Evolutionary conservation across 92 coral and sea anemone species (phyloP).

Genomic region (Porites cylindrica): DNA sequence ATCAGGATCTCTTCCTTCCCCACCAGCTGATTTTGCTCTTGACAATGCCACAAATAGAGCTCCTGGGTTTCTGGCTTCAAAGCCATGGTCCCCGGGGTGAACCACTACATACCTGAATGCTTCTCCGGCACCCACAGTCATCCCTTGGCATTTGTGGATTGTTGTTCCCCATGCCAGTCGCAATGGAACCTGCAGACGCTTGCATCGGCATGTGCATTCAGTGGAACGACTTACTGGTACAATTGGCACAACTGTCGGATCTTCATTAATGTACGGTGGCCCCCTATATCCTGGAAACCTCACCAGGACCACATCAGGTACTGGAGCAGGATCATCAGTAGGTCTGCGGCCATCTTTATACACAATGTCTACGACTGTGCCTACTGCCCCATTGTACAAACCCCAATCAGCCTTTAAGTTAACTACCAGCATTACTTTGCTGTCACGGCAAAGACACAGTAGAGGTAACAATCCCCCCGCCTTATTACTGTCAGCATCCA

Average conservation of each 20-base stretch:
- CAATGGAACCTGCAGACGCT: background rate
- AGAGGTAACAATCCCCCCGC: constrained; percentile 46
- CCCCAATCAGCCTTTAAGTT: constrained; percentile 58
- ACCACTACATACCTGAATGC: constrained; percentile 16
- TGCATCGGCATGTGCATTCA: background rate
- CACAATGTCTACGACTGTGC: constrained; percentile 41
- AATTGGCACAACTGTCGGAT: constrained; percentile 45
- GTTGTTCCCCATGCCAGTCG: background rate
- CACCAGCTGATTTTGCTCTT: no score
- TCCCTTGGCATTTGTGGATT: background rate
- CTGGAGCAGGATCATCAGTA: constrained; percentile 20
- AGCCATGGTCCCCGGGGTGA: constrained; percentile 44
- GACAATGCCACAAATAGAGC: constrained; percentile 51
- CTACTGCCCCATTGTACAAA: constrained; percentile 54
- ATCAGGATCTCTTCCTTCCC: no score
- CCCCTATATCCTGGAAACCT: constrained; percentile 47
- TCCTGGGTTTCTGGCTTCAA: constrained; percentile 56
- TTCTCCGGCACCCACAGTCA: constrained; percentile 56
- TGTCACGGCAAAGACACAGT: constrained; percentile 53
- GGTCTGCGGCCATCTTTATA: constrained; percentile 35
- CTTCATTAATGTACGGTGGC: constrained; percentile 36
- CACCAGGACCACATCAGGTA: constrained; percentile 42
- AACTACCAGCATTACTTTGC: constrained; percentile 44
- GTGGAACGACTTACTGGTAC: constrained; percentile 46
- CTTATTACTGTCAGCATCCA: constrained; percentile 51